phyloP scores from a whole-genome alignment of 2,113 vertebrate genomes.

The Lycaon pictus region DNA sequence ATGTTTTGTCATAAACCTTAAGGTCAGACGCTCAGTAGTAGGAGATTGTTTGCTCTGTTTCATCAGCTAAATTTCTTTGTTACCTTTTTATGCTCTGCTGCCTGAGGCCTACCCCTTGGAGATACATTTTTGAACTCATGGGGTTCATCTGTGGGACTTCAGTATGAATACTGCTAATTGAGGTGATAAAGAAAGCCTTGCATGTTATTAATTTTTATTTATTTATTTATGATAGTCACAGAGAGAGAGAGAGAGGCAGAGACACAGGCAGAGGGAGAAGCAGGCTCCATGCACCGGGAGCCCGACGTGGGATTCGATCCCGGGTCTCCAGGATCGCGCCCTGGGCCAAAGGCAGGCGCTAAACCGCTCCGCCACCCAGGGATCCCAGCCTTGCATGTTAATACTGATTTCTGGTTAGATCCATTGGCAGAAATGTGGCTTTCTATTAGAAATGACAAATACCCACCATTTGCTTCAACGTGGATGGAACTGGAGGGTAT shows the following conservation, averaged over 20 bases:
- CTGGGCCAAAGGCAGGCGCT: too few species aligned
- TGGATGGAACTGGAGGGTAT: too few species aligned
- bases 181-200: neutral
- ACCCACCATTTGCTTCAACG: too few species aligned
- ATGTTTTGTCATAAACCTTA: neutral
- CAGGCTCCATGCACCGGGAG: too few species aligned
- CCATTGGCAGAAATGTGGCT: neutral
- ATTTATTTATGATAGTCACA: too few species aligned
- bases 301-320: too few species aligned
- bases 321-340: too few species aligned
- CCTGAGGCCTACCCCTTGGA: neutral
- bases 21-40: neutral
- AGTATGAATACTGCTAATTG: neutral
- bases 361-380: too few species aligned
- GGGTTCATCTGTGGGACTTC: neutral
- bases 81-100: neutral
- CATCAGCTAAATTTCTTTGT: constrained; percentile 9
- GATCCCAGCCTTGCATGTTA: neutral
- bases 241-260: too few species aligned
- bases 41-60: neutral
- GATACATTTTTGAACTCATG: neutral
- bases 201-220: neutral
- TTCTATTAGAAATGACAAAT: neutral
- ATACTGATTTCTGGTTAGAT: neutral
- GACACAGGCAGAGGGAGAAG: too few species aligned